These are phyloP conservation scores for Corydoras sp. DNA, from an alignment of 2,113 vertebrate genomes.

Conservation along the genomic window DNA sequence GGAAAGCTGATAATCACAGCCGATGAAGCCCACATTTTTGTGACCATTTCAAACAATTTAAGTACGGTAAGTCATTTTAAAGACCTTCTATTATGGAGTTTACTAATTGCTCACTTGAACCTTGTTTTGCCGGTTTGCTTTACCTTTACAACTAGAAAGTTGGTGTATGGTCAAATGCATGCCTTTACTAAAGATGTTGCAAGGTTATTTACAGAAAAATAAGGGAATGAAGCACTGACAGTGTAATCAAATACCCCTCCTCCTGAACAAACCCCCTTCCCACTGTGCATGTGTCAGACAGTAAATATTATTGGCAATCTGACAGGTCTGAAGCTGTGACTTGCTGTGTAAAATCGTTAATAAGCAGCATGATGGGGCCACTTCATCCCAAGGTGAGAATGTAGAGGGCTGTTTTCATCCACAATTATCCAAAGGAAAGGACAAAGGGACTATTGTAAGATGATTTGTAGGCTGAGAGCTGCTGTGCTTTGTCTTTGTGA, in stretches of 20 bases:
- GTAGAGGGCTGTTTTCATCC: slow-evolving; percentile 57
- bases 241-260: neutral
- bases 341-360: slow-evolving; percentile 71
- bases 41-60: no score
- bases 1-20: slow-evolving; percentile 1
- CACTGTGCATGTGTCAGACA: slow-evolving; percentile 58
- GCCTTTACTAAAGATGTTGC: slow-evolving; percentile 8
- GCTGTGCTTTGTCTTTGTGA: slow-evolving; percentile 60
- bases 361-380: slow-evolving; percentile 66
- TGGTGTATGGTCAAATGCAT: slow-evolving; percentile 21
- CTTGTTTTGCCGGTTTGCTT: slow-evolving; percentile 22
- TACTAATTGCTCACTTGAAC: neutral
- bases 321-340: slow-evolving; percentile 60
- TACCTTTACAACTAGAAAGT: slow-evolving; percentile 15
- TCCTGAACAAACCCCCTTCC: slow-evolving; percentile 14
- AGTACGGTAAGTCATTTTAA: neutral
- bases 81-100: slow-evolving; percentile 12
- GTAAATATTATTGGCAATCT: slow-evolving; percentile 72
- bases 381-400: slow-evolving; percentile 57
- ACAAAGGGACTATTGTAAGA: slow-evolving; percentile 52
- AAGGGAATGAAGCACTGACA: neutral
- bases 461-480: slow-evolving; percentile 58
- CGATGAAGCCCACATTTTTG: no score
- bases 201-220: slow-evolving; percentile 33
- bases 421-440: slow-evolving; percentile 68